Base-by-base conservation (phyloP, 2,888 invertebrate species). In the Drosophila kokeensis region DNA sequence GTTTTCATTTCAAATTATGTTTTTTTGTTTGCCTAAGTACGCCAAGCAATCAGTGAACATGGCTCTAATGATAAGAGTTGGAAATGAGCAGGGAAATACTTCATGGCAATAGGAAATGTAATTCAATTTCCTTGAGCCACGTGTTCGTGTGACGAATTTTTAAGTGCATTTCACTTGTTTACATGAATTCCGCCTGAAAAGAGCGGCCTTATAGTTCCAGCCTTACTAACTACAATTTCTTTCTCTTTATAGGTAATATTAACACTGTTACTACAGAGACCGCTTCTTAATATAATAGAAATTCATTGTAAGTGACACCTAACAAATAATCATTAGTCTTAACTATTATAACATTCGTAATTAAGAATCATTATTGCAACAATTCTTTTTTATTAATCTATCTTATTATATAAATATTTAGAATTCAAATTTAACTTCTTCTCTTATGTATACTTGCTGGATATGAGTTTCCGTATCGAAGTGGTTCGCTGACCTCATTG, bases 71-170 rank as follows among this genome's bases (percentile, higher is more conserved):
- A 50, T 42, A n/a, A 34, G 49, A 54, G 49, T n/a, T 66, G 40
- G 4, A 30, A 40, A 24, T 50, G 18, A 36, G 7, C 1, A n/a
- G 21, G 15, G n/a, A 40, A 40, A 21, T 30, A 21, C 48, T 61
- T 61, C 7, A 18, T 4, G 10, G 34, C 27, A 38, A 38, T 30
- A 32, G 65, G 29, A 67, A 72, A 74, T 59, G 45, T 69, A 72
- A 77, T 83, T 87, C 80, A 76, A 84, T 87, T 88, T 85, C 67
- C 79, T 69, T 69, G 27, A 50, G 73, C 59, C 83, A 75, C 66
- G 82, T 79, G 83, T 53, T 69, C 76, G 87, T 88, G 87, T 88
- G 78, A 82, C 90, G 89, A 90, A 90, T 90, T 83, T 83, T 81
- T 83, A 83, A 88, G 79, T 79, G 84, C 76, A 79, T 75, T 78